Percentiles rank a stretch among this genome's conserved stretches.
These are phyloP conservation scores for Diaphora mendica DNA, from an alignment of 2,888 invertebrate genomes.

Conservation along the genomic window DNA sequence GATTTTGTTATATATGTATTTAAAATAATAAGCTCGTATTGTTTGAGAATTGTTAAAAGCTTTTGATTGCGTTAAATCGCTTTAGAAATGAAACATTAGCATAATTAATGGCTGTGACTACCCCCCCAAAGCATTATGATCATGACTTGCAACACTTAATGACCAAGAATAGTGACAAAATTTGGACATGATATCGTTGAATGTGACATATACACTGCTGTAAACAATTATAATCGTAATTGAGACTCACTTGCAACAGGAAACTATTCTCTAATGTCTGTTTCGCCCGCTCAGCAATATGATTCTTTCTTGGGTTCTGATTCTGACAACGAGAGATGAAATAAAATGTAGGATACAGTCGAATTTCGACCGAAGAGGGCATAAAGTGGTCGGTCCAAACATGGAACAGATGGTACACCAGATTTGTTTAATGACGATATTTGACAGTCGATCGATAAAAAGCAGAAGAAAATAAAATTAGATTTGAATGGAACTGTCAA, in stretches of 20 bases:
- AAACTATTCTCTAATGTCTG: constrained; percentile 84
- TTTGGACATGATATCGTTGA: constrained; percentile 53
- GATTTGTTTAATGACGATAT: constrained; percentile 6
- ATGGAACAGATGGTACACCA: constrained; percentile 14
- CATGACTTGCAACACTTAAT: not conserved
- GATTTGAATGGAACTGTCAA: not conserved
- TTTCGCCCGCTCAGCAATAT: constrained; percentile 85
- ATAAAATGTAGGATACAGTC: constrained; percentile 68
- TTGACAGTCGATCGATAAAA: constrained; percentile 8
- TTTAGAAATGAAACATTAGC: not conserved
- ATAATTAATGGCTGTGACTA: not conserved
- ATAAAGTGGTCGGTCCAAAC: constrained; percentile 19
- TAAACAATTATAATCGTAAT: constrained; percentile 61
- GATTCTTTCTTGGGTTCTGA: constrained; percentile 84
- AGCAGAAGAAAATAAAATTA: not conserved
- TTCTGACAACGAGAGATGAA: constrained; percentile 82
- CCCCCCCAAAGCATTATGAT: not conserved
- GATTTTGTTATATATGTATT: constrained; percentile 16
- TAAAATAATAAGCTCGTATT: constrained; percentile 21
- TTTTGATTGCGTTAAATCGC: constrained; percentile 1
- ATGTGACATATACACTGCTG: constrained; percentile 59
- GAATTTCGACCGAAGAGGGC: constrained; percentile 36
- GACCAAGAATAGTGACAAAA: constrained; percentile 21
- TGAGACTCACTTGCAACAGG: constrained; percentile 84
- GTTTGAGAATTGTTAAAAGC: constrained; percentile 4